Evolutionary conservation across 1,140 invertebrate genomes (phyloP).

Genomic region (Magallana ariakensis): DNA sequence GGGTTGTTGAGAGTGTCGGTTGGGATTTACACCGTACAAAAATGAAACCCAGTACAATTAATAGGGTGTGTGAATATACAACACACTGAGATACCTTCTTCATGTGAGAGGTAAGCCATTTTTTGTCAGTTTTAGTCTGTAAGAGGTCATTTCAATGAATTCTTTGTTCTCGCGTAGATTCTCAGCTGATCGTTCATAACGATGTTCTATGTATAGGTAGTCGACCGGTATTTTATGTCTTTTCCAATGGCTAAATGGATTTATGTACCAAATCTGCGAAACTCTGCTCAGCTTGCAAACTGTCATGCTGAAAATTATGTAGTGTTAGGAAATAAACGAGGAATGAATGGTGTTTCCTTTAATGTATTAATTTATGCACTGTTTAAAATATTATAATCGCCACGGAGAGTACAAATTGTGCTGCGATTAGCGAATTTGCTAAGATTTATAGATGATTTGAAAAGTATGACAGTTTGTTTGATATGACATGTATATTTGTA

Average conservation of each 20-base stretch:
- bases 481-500: not conserved
- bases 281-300: not conserved
- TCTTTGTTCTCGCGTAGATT: not conserved
- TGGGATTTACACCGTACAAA: not conserved
- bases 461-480: not conserved
- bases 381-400: constrained; percentile 24
- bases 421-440: not conserved
- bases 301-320: not conserved
- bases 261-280: not conserved
- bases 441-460: not conserved
- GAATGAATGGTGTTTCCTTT: not conserved
- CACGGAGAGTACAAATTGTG: not conserved
- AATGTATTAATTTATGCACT: constrained; percentile 12
- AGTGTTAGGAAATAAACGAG: not conserved
- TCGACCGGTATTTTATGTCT: not conserved
- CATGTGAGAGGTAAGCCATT: constrained; percentile 1
- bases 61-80: not conserved
- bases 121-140: not conserved
- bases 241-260: not conserved
- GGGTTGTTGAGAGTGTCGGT: constrained; percentile 13
- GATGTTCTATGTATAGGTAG: not conserved
- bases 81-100: not conserved
- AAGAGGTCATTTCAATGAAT: not conserved
- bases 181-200: constrained; percentile 8
- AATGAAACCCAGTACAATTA: not conserved